Evolutionary conservation across 2,888 invertebrate genomes (phyloP).

Genomic region (Cataglyphis albicans): DNA sequence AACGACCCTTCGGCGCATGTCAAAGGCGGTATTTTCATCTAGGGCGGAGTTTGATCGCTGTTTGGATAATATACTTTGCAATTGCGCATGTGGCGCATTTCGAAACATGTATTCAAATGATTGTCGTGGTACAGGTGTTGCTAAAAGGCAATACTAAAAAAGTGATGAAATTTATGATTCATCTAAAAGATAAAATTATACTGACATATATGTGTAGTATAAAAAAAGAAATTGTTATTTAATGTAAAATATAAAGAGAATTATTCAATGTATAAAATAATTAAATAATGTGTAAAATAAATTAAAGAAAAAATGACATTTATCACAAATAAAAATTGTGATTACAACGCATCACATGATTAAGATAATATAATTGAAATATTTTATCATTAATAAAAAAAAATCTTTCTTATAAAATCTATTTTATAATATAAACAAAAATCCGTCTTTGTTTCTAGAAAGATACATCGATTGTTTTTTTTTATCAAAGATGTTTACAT

Average conservation of each 20-base stretch:
- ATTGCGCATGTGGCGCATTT: conserved; percentile 48
- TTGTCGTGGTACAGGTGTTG: conserved; percentile 2
- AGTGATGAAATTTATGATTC: background rate
- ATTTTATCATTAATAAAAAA: background rate
- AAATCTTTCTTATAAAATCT: background rate
- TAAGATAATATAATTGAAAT: background rate
- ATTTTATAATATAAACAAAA: background rate
- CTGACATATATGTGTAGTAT: background rate
- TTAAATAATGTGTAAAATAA: too few relatives aligned
- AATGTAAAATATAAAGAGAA: background rate
- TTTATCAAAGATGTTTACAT: background rate
- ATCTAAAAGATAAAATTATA: background rate
- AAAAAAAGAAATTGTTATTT: background rate
- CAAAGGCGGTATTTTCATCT: conserved; percentile 75
- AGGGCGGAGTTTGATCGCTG: conserved; percentile 79
- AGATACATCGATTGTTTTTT: background rate
- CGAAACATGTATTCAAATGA: conserved; percentile 56
- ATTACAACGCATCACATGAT: background rate
- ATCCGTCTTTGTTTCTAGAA: background rate
- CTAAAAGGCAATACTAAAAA: background rate
- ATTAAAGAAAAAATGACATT: background rate
- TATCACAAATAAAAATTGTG: background rate
- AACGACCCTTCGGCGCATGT: conserved; percentile 76
- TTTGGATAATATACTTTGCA: conserved; percentile 57
- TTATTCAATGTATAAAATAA: too few relatives aligned